Evolutionary conservation across 2,113 vertebrate species (phyloP).

Genomic region (Balaenoptera acutorostrata): DNA sequence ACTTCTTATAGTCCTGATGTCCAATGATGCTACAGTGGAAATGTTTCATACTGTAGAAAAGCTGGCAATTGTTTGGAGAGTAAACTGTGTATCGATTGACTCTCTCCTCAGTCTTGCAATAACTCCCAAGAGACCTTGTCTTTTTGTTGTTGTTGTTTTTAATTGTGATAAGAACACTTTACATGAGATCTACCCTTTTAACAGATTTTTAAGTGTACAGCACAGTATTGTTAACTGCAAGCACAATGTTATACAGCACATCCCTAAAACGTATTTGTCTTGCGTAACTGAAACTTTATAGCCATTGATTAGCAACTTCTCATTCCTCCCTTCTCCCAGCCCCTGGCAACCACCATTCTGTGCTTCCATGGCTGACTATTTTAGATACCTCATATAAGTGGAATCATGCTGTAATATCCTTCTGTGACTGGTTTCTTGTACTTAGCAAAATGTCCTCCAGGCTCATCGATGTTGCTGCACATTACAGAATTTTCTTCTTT

Average conservation of each 20-base stretch:
- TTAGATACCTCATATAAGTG: neutral
- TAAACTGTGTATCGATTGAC: neutral
- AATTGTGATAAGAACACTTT: neutral
- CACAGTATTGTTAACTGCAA: neutral
- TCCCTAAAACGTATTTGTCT: neutral
- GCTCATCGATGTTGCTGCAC: neutral
- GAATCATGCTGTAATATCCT: neutral
- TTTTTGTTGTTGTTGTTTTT: neutral
- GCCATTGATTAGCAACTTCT: neutral
- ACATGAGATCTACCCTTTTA: neutral
- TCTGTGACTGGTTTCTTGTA: neutral
- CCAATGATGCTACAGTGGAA: neutral
- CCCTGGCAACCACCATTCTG: neutral
- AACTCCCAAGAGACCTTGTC: neutral
- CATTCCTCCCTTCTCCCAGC: accelerated
- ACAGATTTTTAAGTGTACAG: neutral
- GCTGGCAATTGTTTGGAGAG: neutral
- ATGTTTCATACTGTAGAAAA: neutral
- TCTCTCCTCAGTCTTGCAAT: neutral
- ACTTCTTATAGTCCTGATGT: neutral
- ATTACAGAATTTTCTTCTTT: neutral
- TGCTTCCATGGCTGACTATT: neutral
- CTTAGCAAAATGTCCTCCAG: neutral
- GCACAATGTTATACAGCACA: accelerated
- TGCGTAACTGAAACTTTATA: neutral